Base-by-base conservation (phyloP, 2,888 invertebrate genomes). In the Tachina lurida region DNA sequence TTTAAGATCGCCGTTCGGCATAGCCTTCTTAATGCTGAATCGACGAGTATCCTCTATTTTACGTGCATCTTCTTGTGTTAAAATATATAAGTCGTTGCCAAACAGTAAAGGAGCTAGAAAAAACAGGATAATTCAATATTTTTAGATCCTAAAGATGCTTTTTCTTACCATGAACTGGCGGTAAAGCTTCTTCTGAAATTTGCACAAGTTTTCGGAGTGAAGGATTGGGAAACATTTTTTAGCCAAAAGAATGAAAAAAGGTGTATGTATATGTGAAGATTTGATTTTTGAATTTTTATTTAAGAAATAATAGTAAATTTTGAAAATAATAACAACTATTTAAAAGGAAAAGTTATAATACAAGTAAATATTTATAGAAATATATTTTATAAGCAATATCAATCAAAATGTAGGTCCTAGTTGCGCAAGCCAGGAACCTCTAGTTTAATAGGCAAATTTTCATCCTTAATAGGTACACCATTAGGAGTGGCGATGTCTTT, bases 61-160 rank as follows among this genome's bases (percentile, higher is more conserved):
- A 3, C 92, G 89, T 10, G 91, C 78, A 78, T 92, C 92, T 84
- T 92, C 92, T 71, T 92, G 92, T 0, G 89, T 89, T 9, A 92
- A 65, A 22, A 91, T 45, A 19, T 87, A 89, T 47, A 88, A 63
- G 19, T 92, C 90, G 58, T 90, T 90, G 4, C 90, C 91, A 65
- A 91, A 81, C 10, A 91, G 45, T 7, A 91, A 43, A 12, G 91
- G 91, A 31, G 90, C 92, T 92, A 58, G 12, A 79, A 39, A 17
- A 58, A 31, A 4, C 3, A 45, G 31, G 1, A 58, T 63, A 43
- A 60, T 13, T 19, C 0, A 2, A 9, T 13, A 19, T 52, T 22
- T 41, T 52, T 0, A 2, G 5, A 9, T 56, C 0, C 4, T 31
- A 54, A 47, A n/a, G 12, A 13, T 12, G 41, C 1, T 15, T 1